Evolutionary conservation across 1,140 invertebrate species (phyloP), one percentile per base, ranked within the genome.

Genomic region (Drosophila ercepeae): DNA sequence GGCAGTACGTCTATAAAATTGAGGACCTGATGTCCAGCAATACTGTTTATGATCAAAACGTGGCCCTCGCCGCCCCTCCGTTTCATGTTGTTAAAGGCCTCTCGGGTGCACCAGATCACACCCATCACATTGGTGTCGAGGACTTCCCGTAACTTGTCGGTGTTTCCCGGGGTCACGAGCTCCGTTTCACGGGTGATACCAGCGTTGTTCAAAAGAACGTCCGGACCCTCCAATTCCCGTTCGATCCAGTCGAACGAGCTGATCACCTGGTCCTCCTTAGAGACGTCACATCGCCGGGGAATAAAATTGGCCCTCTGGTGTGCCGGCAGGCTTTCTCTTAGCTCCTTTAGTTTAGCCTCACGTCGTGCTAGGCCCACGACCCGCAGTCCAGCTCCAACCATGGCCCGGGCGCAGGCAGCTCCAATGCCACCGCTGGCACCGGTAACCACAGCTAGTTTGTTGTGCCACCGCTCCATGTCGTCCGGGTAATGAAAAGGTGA

Each of bases 141-240:
- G 3, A 92, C 86, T 6, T 90, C 67, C 4, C 77, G 71, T 32
- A 92, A 89, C 27, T 90, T 91, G 23, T 88, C 57, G 0, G 92
- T 89, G 36, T 91, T 91, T 0, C 78, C 91, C 60, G 92, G 93
- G 92, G 78, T 92, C 41, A 89, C 78, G 93, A 93, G 16, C 89
- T 86, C 72, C 77, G 84, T 93, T 93, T 93, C 79, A 90, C 81
- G 69, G 0, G 92, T 90, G 0, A 95, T 84, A 0, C 95, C 96
- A 1, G 96, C 96, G 90, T 95, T 96, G 84, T 97, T 97, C 5
- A 97, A 91, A 19, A 96, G 91, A 0, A 97, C 91, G 81, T 96
- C 94, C 0, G 95, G 91, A 1, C 94, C 94, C 4, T 95, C 95
- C 5, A 95, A 91, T 3, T 93, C 93, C 1, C 93, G 89, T 52